Evolutionary conservation across 2,797 vertebrate species (phyloP).

Genomic region (Delichon dasypus): DNA sequence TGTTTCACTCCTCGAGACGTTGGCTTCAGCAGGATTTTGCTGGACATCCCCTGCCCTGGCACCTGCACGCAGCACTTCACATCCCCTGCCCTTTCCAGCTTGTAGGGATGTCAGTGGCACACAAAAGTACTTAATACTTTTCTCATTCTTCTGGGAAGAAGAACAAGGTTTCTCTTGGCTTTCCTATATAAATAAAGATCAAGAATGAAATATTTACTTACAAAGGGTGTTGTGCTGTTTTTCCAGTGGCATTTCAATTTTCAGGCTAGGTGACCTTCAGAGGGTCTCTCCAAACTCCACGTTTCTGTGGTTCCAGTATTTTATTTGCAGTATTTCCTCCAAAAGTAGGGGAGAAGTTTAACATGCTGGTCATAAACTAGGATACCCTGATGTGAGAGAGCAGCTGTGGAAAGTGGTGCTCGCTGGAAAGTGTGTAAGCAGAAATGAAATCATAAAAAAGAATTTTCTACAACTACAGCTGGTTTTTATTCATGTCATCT

Average conservation of each 20-base stretch:
- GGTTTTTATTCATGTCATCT: background rate
- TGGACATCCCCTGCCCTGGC: background rate
- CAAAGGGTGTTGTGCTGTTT: background rate
- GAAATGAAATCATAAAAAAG: background rate
- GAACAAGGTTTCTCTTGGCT: background rate
- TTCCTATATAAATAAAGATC: constrained; percentile 14
- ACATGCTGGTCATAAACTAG: background rate
- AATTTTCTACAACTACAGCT: background rate
- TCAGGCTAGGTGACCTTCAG: background rate
- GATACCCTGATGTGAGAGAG: background rate
- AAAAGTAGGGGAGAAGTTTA: background rate
- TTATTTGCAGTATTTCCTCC: background rate
- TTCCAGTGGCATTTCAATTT: constrained; percentile 9
- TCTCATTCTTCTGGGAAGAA: background rate
- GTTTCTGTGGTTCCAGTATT: background rate
- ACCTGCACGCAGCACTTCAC: background rate
- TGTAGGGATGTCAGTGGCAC: background rate
- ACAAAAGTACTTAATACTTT: background rate
- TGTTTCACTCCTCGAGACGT: background rate
- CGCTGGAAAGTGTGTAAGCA: background rate
- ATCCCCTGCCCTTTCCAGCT: background rate
- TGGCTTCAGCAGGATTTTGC: background rate
- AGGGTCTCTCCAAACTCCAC: background rate
- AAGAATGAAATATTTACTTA: constrained; percentile 25
- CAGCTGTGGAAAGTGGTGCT: background rate